phyloP scores from a whole-genome alignment of 2,113 vertebrate genomes.

The Cyprinodon tularosa region DNA sequence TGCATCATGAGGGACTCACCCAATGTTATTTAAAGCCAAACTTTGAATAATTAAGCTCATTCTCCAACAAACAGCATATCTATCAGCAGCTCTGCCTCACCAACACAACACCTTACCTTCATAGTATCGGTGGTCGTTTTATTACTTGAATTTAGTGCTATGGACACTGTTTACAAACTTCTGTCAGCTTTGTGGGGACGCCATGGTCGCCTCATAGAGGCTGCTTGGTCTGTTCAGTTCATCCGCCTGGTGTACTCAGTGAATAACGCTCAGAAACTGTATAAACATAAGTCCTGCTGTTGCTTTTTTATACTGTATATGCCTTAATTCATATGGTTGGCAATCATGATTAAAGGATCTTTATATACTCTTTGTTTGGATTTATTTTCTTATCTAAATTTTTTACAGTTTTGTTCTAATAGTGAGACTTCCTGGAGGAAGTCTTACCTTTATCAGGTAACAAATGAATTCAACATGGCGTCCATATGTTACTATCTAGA shows the following conservation, averaged over 20 bases:
- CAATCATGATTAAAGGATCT: slow-evolving; percentile 96
- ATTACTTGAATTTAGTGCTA: slow-evolving; percentile 98
- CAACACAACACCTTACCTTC: slow-evolving; percentile 84
- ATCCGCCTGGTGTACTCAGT: slow-evolving; percentile 85
- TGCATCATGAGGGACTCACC: not conserved
- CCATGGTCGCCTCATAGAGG: slow-evolving; percentile 80
- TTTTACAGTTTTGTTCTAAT: not conserved
- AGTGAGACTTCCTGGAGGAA: too few species aligned
- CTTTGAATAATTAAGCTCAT: not conserved
- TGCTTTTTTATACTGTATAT: slow-evolving; percentile 97
- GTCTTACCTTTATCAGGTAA: not conserved
- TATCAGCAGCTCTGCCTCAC: slow-evolving; percentile 62
- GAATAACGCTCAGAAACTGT: slow-evolving; percentile 82
- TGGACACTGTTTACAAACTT: slow-evolving; percentile 97
- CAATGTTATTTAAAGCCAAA: not conserved
- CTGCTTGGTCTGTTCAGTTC: slow-evolving; percentile 91
- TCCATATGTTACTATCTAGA: not conserved
- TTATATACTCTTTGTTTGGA: slow-evolving; percentile 74
- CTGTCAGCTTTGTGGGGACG: slow-evolving; percentile 88
- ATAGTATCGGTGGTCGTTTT: slow-evolving; percentile 91
- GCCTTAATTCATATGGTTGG: slow-evolving; percentile 99
- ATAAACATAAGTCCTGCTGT: slow-evolving; percentile 89
- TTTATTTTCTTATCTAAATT: not conserved
- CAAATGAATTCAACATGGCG: too few species aligned
- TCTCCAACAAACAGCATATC: not conserved